These are phyloP conservation scores for Melanocharis versteri DNA, from an alignment of 2,113 vertebrate species.

Conservation along the genomic window DNA sequence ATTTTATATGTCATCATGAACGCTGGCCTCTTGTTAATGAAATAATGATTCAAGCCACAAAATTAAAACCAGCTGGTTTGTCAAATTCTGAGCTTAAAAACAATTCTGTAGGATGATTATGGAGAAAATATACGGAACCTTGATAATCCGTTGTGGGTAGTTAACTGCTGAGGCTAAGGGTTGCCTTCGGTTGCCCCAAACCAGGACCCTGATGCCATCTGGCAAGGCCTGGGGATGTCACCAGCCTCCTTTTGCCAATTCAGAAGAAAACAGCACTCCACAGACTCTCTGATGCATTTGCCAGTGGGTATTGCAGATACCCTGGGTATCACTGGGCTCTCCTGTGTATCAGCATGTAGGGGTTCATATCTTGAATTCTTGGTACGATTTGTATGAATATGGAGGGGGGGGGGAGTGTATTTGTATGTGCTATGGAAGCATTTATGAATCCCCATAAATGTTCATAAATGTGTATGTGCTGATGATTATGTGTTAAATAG, in stretches of 20 bases:
- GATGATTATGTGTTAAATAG: neutral
- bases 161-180: neutral
- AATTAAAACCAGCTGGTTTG: slow-evolving; percentile 65
- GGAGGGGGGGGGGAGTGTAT: neutral
- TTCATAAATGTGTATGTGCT: neutral
- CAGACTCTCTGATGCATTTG: neutral
- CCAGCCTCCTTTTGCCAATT: neutral
- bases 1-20: slow-evolving; percentile 64
- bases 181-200: neutral
- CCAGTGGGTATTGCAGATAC: neutral
- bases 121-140: neutral
- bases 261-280: neutral
- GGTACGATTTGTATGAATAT: neutral
- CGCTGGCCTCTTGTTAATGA: slow-evolving; percentile 53
- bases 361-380: neutral
- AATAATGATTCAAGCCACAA: slow-evolving; percentile 68
- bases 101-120: neutral
- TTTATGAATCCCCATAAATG: neutral
- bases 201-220: neutral
- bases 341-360: neutral
- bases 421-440: neutral
- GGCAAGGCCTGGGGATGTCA: neutral
- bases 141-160: neutral
- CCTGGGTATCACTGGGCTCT: neutral
- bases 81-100: slow-evolving; percentile 5